These are phyloP conservation scores for Sympetrum striolatum DNA, from an alignment of 2,888 invertebrate genomes.

Conservation along the genomic window DNA sequence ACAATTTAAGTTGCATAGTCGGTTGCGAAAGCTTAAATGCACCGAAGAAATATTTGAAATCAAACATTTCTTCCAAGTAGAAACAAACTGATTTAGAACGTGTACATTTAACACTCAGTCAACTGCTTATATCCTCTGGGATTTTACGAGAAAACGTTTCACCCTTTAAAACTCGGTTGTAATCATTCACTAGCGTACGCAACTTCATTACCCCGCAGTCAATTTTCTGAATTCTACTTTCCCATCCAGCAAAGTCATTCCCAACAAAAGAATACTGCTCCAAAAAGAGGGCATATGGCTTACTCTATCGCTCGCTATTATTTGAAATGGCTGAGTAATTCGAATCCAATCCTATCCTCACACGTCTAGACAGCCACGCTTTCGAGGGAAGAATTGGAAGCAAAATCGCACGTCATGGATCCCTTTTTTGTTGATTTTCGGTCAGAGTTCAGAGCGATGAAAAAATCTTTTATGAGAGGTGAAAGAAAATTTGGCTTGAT, in stretches of 20 bases:
- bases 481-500: background rate
- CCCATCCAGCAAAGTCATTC: background rate
- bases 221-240: background rate
- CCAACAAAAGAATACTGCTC: background rate
- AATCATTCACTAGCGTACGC: background rate
- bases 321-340: conserved; percentile 40
- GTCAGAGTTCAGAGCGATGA: background rate
- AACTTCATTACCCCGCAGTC: background rate
- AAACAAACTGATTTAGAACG: too few species aligned
- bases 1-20: too few species aligned
- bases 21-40: too few species aligned
- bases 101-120: too few species aligned
- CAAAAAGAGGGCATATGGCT: conserved; percentile 10
- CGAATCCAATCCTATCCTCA: conserved; percentile 19
- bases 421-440: background rate
- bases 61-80: too few species aligned
- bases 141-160: too few species aligned
- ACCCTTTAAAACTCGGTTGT: too few species aligned
- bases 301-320: background rate
- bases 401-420: conserved; percentile 23
- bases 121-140: too few species aligned
- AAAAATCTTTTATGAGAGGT: background rate
- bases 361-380: background rate
- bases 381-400: conserved; percentile 5
- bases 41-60: too few species aligned